Base-by-base conservation (phyloP, 2,888 invertebrate genomes). In the Drosophila affinis region DNA sequence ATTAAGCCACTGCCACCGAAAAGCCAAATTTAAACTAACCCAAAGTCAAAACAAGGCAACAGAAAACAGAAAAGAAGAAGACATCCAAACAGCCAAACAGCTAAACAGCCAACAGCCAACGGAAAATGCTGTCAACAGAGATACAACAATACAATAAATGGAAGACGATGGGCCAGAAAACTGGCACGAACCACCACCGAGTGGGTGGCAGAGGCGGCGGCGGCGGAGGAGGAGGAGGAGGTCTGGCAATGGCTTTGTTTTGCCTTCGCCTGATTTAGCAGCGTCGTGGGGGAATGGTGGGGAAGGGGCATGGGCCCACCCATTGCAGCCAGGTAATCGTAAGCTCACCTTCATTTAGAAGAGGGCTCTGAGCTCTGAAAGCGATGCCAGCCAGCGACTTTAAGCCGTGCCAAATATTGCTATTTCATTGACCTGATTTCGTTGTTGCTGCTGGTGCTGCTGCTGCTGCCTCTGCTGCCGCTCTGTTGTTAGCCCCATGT, bases 361-460 rank as follows among this genome's bases (percentile, higher is more conserved):
- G 81, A 52, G 63, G 54, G 67, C 70, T 72, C 39, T 76, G 77
- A 83, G 67, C 70, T 70, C 39, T 76, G 77, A 83, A 83, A 71
- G 73, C 78, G 78, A 79, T 75, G 34, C 34, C 34, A 34, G 56
- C 61, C 74, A 74, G 72, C 72, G 82, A 73, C 74, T 84, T 74
- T 61, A 76, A 74, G 77, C 78, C 81, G 74, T 77, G 84, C 85
- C 88, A 86, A 85, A 86, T 81, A 78, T 87, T 87, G 84, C 82
- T 84, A 83, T 90, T 89, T 90, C 90, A 90, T 90, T 90, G 90
- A 90, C 91, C 90, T 90, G 86, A 87, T 90, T 90, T 84, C 62
- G 52, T 48, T 51, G 62, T 70, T 69, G 62, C 71, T 65, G 62
- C 21, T 59, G 70, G 49, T 75, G 58, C 29, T 69, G 62, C 71